Evolutionary conservation across 37 sponge, comb jelly and placozoan species (phyloP), one percentile per base, ranked within the genome.

Genomic region (Theonella swinhoei): DNA sequence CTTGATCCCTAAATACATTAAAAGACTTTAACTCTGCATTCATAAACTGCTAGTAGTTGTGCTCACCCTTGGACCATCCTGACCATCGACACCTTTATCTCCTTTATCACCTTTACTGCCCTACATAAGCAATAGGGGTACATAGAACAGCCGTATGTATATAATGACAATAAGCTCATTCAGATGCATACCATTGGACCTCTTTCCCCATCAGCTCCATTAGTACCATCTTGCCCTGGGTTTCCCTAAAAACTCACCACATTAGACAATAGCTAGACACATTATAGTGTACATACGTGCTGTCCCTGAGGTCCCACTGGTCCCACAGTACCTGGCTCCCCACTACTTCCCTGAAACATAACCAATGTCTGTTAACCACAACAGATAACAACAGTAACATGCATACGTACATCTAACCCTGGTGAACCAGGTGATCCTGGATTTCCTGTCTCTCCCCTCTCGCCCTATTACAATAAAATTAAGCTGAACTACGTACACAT

Each of bases 201-300:
- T 42, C 67, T 74, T 4, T 83, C 83, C 34, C 89, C 89, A 88
- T 82, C 72, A 25, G 35, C 31, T 23, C 89, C 89, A 31, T 77
- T 61, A 11, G 60, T 17, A 17, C 82, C 89, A 72, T 76, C 68
- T 33, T 61, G 29, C 36, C 89, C 89, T 32, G 61, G 78, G 31
- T 63, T 11, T 31, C 89, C 89, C 88, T 88, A 39, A 2, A 20
- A 9, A 30, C 47, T 41, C 30, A 29, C 2, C 29, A 63, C 20
- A 0, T 1, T 63, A 38, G n/a, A 74, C 1, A 4, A 38, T 39
- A 39, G 2, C 32, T 7, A 26, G 38, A 83, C 29, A 19, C 26
- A 70, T 42, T 40, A 38, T 20, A 37, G 29, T 2, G 7, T 24
- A 84, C 85, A 39, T 40, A 86, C 87, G 1, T 70, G 74, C 11